Conservation (phyloP, 2,888 invertebrate species). For the Ophion ventricosus region DNA sequence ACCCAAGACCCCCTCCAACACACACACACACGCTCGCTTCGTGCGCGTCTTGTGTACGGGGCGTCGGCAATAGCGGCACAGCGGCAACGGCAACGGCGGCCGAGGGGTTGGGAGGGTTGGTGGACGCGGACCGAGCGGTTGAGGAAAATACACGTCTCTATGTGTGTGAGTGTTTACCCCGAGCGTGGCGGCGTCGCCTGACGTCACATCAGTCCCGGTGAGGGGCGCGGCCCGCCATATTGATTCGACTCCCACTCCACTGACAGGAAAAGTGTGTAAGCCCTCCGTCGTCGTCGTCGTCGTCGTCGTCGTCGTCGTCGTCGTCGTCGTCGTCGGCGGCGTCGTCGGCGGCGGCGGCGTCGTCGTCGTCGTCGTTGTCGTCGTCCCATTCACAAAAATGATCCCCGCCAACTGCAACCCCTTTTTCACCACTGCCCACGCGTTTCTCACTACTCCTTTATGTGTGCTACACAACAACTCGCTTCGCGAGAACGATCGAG, state of each 20-base stretch:
- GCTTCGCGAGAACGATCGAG: too few species aligned
- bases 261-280: slow-evolving; percentile 5
- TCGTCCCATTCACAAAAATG: slow-evolving; percentile 77
- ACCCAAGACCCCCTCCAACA: neutral
- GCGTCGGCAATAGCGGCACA: too few species aligned
- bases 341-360: slow-evolving; percentile 37
- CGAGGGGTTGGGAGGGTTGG: too few species aligned
- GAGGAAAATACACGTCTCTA: neutral
- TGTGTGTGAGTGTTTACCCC: slow-evolving; percentile 32
- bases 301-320: neutral
- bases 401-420: slow-evolving; percentile 70
- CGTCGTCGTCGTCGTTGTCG: slow-evolving; percentile 68
- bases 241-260: slow-evolving; percentile 74
- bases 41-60: slow-evolving; percentile 1
- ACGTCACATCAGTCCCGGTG: slow-evolving; percentile 75
- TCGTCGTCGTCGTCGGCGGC: neutral
- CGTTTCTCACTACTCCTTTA: slow-evolving; percentile 38
- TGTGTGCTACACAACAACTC: neutral
- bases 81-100: too few species aligned
- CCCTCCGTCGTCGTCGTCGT: slow-evolving; percentile 65
- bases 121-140: too few species aligned
- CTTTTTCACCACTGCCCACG: slow-evolving; percentile 67
- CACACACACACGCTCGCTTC: neutral
- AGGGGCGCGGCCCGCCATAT: slow-evolving; percentile 78
- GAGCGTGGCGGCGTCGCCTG: slow-evolving; percentile 59